Base-by-base conservation (phyloP, 2,888 invertebrate species). In the Drosophila percnosoma region DNA sequence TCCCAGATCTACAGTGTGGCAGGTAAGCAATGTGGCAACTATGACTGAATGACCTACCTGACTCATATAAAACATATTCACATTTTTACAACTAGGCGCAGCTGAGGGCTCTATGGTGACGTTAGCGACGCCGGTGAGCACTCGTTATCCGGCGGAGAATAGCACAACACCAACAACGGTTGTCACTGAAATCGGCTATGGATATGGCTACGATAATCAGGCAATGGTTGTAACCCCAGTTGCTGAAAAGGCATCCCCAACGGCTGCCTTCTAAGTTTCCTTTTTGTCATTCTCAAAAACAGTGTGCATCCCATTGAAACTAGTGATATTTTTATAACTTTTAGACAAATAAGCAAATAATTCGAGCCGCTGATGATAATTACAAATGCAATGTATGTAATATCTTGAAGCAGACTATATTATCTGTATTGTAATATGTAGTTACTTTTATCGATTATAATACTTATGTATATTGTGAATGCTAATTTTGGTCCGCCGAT, bases 111-210 rank as follows among this genome's bases (percentile, higher is more conserved):
- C 94, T 0, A 95, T 95, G 0, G 94, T 95, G 10, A 96, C 96
- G 0, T 94, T 96, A 54, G 96, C 96, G 82, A 96, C 96, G 7
- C 95, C 96, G 0, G 93, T 96, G 0, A 96, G 96, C 78, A 95
- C 95, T 70, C 94, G 96, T 68, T 95, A 96, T 83, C 96, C 97
- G 0, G 96, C 96, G 24, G 97, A 97, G 91, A 96, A 97, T 78
- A 92, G 92, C 64, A 95, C 95, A 0, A 96, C 96, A 2, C 95
- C 96, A 3, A 96, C 96, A 1, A 91, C 91, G 11, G 81, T 87
- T 5, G 75, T 87, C 7, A 93, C 96, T 48, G 97, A 96, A 59
- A 59, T 83, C n/a, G 83, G 73, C 83, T 96, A 96, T 84, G 96
- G 96, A 0, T 96, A 97, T 89, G 97, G 78, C 0, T 78, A 78